Base-by-base conservation (phyloP, 2,888 invertebrate species). In the Pseudeuparius sepicola region DNA sequence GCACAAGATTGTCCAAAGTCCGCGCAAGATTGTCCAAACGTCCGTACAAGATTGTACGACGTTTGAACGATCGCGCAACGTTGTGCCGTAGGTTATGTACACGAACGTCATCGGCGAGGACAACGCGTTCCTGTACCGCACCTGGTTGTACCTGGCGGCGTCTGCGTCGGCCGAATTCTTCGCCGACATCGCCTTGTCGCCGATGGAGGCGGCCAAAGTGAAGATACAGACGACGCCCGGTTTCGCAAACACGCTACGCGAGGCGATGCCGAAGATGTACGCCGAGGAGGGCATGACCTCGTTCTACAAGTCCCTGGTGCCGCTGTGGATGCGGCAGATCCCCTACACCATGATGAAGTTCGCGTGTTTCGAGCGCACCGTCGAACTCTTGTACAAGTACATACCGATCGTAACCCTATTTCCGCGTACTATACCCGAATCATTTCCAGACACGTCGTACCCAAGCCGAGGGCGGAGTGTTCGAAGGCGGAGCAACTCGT, bases 311-410 rank as follows among this genome's bases (percentile, higher is more conserved):
- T 52, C 53, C 34, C 69, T 97, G 43, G 90, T 88, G 29, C 97
- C 97, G 24, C 71, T 98, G 43, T 98, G 97, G 97, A 82, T 88
- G 65, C 70, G 97, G 52, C 97, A 98, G 71, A 98, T 98, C 59
- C 97, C 97, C 0, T 97, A 98, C 75, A 97, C 97, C 48, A 98
- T 98, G 97, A 97, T 97, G 96, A 98, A 97, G 71, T 97, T 97
- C 63, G 92, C 96, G 49, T 97, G 94, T 70, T 98, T 97, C 65
- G 97, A 97, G 66, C 78, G 87, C 59, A 98, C 97, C 9, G 75
- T 97, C 20, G 97, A 97, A 61, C 67, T 90, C 38, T 64, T 98
- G 27, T 98, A 98, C 70, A 53, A 51, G 65, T 68, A 73, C n/a
- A n/a, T n/a, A n/a, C n/a, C n/a, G n/a, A n/a, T n/a, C n/a, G n/a